These are phyloP conservation scores for Sminthurides bifidus DNA, from an alignment of 1,140 invertebrate genomes.

Conservation along the genomic window DNA sequence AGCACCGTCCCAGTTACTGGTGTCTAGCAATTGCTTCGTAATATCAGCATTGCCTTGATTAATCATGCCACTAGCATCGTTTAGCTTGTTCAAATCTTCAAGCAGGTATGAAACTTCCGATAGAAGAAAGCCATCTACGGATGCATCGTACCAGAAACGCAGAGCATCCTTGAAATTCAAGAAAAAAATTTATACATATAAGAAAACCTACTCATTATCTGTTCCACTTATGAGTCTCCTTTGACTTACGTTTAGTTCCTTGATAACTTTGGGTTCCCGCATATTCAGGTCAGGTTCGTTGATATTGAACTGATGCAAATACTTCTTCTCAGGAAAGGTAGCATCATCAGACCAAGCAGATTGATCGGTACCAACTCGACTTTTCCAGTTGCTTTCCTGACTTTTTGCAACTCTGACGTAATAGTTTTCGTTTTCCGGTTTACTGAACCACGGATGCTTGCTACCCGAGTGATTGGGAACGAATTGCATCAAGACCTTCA, in stretches of 20 bases:
- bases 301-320: constrained; percentile 20
- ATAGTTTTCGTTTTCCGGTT: constrained; percentile 1
- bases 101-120: constrained; percentile 51
- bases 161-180: constrained; percentile 47
- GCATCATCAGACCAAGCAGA: constrained; percentile 17
- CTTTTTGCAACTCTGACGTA: constrained; percentile 11
- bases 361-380: not conserved
- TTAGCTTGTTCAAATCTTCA: constrained; percentile 39
- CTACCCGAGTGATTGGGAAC: constrained; percentile 24
- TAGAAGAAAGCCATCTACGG: constrained; percentile 61
- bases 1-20: not conserved
- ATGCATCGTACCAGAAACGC: constrained; percentile 52
- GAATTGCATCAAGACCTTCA: constrained; percentile 12
- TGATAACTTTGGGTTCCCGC: constrained; percentile 32
- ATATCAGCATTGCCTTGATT: constrained; percentile 26
- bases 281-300: constrained; percentile 22
- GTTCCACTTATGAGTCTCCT: constrained; percentile 26
- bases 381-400: constrained; percentile 8
- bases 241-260: constrained; percentile 20
- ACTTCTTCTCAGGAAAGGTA: not conserved
- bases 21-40: not conserved
- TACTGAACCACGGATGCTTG: constrained; percentile 21
- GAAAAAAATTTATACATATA: constrained; percentile 35
- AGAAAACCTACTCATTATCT: constrained; percentile 37
- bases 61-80: not conserved